These are phyloP conservation scores for Aporophyla nigra DNA, from an alignment of 2,888 invertebrate genomes.

Conservation along the genomic window DNA sequence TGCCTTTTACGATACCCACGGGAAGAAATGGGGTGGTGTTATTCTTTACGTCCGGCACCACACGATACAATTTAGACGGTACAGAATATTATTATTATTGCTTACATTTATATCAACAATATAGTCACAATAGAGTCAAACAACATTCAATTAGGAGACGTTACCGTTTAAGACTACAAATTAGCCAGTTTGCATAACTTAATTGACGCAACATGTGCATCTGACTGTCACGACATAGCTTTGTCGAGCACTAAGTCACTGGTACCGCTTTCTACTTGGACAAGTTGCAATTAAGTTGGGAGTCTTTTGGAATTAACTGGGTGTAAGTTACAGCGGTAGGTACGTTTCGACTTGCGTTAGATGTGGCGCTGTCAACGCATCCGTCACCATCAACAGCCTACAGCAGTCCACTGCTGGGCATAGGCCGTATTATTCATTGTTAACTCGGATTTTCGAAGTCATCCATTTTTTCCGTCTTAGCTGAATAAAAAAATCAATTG, in stretches of 20 bases:
- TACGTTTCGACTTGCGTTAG: background rate
- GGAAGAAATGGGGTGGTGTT: too few relatives aligned
- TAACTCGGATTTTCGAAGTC: too few relatives aligned
- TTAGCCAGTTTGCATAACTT: constrained; percentile 45
- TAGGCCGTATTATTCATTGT: too few relatives aligned
- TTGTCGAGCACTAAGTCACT: constrained; percentile 3
- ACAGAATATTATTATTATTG: too few relatives aligned
- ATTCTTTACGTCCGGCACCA: too few relatives aligned
- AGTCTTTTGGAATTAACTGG: background rate
- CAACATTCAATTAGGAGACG: constrained; percentile 31
- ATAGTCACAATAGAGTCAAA: background rate
- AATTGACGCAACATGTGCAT: constrained; percentile 10
- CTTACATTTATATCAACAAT: constrained; percentile 1
- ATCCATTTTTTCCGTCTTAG: too few relatives aligned
- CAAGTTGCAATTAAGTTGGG: constrained; percentile 1
- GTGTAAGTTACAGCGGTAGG: background rate
- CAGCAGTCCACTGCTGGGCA: too few relatives aligned
- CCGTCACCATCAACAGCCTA: too few relatives aligned
- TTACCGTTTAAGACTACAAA: constrained; percentile 20
- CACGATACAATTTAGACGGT: too few relatives aligned
- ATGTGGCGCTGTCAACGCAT: background rate
- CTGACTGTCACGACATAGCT: constrained; percentile 4
- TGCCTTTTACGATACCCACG: too few relatives aligned
- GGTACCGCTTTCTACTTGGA: background rate
- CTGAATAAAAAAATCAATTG: too few relatives aligned